Evolutionary conservation across 2,888 invertebrate genomes (phyloP).

Genomic region (Lutraria lutraria): DNA sequence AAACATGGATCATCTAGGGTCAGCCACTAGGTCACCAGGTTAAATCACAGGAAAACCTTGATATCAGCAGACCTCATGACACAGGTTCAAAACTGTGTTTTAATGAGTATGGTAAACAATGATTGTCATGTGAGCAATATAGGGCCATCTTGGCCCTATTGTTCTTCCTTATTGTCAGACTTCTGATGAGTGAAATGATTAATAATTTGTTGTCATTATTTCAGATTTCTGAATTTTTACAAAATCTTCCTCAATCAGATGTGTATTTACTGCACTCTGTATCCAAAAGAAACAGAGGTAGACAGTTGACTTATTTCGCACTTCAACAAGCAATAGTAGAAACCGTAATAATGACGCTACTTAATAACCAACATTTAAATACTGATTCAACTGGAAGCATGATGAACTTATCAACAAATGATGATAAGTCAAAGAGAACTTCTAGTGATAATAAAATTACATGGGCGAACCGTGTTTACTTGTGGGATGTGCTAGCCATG

Average conservation of each 20-base stretch:
- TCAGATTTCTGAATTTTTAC: conserved; percentile 38
- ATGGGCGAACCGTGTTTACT: conserved; percentile 14
- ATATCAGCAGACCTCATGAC: no score
- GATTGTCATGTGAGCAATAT: no score
- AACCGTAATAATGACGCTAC: conserved; percentile 19
- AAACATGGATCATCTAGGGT: no score
- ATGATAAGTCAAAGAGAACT: neutral
- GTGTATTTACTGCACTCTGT: conserved; percentile 37
- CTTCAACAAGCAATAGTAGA: conserved; percentile 17
- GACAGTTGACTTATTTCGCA: neutral
- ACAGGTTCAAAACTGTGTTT: no score
- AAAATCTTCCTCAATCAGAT: conserved; percentile 35
- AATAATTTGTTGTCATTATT: neutral
- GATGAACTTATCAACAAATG: neutral
- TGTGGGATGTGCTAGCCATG: conserved; percentile 25
- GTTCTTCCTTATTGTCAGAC: no score
- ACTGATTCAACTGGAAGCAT: neutral
- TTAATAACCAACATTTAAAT: conserved; percentile 27
- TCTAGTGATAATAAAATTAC: neutral
- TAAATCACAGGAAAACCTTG: no score
- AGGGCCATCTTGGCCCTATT: no score
- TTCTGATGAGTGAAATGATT: no score
- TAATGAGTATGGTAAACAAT: no score
- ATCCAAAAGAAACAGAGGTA: neutral
- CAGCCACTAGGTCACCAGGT: no score